A percentile compares a stretch with the other conserved stretches of the same genome.
Evolutionary conservation across 1,140 invertebrate genomes (phyloP).

Genomic region (Ostrea edulis): DNA sequence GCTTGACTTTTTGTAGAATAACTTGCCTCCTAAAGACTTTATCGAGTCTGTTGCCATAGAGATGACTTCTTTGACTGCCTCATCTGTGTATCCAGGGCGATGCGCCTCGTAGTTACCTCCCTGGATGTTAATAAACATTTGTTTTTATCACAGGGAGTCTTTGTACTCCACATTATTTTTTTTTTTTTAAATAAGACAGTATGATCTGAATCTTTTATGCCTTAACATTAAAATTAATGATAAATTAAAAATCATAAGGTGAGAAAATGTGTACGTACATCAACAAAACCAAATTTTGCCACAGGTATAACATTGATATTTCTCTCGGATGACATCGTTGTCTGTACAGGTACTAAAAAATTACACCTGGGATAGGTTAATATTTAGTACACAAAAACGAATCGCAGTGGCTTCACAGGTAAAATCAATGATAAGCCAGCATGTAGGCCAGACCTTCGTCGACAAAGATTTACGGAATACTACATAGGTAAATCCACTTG

Average conservation of each 20-base stretch:
- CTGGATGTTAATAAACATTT: neutral
- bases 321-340: neutral
- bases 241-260: neutral
- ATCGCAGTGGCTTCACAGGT: too few relatives aligned
- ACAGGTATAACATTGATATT: neutral
- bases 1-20: neutral
- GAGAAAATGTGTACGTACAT: neutral
- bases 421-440: too few relatives aligned
- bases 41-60: neutral
- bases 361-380: too few relatives aligned
- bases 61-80: neutral
- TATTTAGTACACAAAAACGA: too few relatives aligned
- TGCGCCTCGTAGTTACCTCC: neutral
- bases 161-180: neutral
- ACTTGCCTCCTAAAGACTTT: neutral
- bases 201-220: neutral
- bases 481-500: neutral
- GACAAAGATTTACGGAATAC: neutral
- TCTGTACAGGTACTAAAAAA: neutral
- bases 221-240: neutral
- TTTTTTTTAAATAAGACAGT: neutral
- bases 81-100: neutral
- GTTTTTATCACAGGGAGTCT: neutral
- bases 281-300: neutral
- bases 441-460: neutral